A percentile compares a stretch with the other conserved stretches of the same genome.
Conservation (phyloP, 2,888 invertebrate species). For the Prosapia bicincta region DNA sequence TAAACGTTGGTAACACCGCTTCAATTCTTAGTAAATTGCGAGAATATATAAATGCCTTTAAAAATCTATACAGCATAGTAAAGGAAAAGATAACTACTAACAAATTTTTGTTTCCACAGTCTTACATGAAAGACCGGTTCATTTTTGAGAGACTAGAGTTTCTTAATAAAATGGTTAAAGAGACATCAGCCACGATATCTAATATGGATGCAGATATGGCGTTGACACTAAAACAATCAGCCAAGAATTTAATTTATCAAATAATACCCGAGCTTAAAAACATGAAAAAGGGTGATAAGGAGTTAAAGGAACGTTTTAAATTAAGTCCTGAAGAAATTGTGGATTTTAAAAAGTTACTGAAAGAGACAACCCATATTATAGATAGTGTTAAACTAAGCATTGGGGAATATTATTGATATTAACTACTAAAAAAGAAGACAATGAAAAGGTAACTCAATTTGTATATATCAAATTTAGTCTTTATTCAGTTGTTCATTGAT, state of each 20-base stretch:
- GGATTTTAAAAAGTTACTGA: conserved; percentile 1
- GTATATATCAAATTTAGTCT: too few species aligned
- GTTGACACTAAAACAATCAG: conserved; percentile 9
- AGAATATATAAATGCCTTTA: not conserved
- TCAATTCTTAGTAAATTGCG: conserved; percentile 7
- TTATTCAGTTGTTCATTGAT: too few species aligned
- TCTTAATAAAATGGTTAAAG: conserved; percentile 18
- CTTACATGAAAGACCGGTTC: not conserved
- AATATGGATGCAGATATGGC: conserved; percentile 4
- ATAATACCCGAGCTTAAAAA: conserved; percentile 13
- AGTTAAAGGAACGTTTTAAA: conserved; percentile 4
- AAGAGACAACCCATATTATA: too few species aligned
- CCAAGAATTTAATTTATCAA: conserved; percentile 11
- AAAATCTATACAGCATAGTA: conserved; percentile 6
- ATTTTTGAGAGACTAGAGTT: conserved; percentile 11
- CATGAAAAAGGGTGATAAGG: conserved; percentile 8
- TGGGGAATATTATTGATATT: too few species aligned
- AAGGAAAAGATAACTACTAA: conserved; percentile 3
- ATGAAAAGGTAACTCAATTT: too few species aligned
- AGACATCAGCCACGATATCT: not conserved
- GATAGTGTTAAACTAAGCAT: too few species aligned
- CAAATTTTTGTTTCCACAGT: not conserved
- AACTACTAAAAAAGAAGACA: too few species aligned
- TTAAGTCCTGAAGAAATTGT: conserved; percentile 13
- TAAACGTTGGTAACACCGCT: not conserved